A percentile compares a stretch with the other conserved stretches of the same genome.
These are phyloP conservation scores for Anthopleura sola DNA, from an alignment of 64 coral and sea anemone genomes.

Conservation along the genomic window DNA sequence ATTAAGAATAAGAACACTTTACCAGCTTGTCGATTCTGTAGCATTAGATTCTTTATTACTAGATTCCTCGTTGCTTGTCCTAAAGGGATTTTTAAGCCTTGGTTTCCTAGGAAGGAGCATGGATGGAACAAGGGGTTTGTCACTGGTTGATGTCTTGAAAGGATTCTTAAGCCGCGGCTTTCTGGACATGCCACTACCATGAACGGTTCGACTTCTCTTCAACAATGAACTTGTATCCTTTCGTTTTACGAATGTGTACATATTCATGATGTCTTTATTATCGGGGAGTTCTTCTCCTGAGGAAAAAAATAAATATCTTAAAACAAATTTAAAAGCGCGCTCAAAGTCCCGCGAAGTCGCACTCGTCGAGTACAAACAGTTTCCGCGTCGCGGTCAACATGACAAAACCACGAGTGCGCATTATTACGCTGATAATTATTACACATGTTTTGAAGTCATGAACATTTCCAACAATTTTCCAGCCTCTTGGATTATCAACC, in stretches of 20 bases:
- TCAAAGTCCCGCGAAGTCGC: no score
- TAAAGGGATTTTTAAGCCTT: background rate
- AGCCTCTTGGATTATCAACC: no score
- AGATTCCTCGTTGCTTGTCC: background rate
- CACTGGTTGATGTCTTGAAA: background rate
- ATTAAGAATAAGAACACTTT: background rate
- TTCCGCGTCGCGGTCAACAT: no score
- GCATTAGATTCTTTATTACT: background rate
- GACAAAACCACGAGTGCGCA: no score
- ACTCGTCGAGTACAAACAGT: no score
- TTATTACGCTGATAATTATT: no score
- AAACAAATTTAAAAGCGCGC: no score
- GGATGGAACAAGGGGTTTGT: background rate
- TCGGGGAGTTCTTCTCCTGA: constrained; percentile 62
- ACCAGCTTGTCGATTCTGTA: background rate
- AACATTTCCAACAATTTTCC: no score
- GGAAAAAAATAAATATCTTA: background rate
- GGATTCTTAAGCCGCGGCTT: background rate
- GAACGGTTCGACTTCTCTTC: background rate
- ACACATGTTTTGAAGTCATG: no score
- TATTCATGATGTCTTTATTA: constrained; percentile 56
- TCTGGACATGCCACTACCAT: background rate
- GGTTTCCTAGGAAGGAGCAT: background rate
- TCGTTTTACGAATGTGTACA: constrained; percentile 72
- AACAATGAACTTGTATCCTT: constrained; percentile 13